Evolutionary conservation across 2,797 vertebrate species (phyloP), one percentile per base, ranked within the genome.

Genomic region (Intellagama lesueurii): DNA sequence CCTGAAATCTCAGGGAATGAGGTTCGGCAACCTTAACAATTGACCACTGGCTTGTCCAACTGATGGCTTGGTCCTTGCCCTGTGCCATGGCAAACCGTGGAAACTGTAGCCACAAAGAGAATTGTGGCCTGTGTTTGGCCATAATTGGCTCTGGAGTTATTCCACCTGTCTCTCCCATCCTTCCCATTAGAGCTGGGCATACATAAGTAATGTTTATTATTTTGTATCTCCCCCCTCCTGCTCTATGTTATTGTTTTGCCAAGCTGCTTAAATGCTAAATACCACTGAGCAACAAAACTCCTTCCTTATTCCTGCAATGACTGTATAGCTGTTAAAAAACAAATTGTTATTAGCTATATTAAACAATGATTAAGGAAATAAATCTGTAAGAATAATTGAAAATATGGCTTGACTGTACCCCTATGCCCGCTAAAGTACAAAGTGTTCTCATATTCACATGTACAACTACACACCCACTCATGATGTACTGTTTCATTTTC

Each of bases 401-500:
- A 49, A 2, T 22, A 77, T 44, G 2, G 12, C 40, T 70, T 64
- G 24, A 30, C 26, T 82, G 7, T 66, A 66, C 52, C 24, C 77
- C 68, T 24, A 47, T 4, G 40, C 28, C 32, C 5, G 12, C 44
- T 26, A 66, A 60, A 68, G 24, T 82, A 68, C 60, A 76, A 81
- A 68, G 81, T 81, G n/a, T 75, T 75, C 44, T 35, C 44, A 81
- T n/a, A 86, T 81, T 81, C 40, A 68, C 77, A 81, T 17, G 1
- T 88, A 44, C 35, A 22, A 81, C n/a, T 82, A 32, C 44, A 87
- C 70, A 88, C 1, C 0, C 40, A 90, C n/a, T 83, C 66, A 83
- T 89, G 88, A 90, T 22, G 26, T 44, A 32, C 3, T 32, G 44
- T 72, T 91, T 90, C 4, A 14, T 90, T 94, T 49, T 91, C 22